A percentile compares a stretch with the other conserved stretches of the same genome.
phyloP scores from a whole-genome alignment of 2,113 vertebrate genomes.

The Sterrhoptilus dennistouni region DNA sequence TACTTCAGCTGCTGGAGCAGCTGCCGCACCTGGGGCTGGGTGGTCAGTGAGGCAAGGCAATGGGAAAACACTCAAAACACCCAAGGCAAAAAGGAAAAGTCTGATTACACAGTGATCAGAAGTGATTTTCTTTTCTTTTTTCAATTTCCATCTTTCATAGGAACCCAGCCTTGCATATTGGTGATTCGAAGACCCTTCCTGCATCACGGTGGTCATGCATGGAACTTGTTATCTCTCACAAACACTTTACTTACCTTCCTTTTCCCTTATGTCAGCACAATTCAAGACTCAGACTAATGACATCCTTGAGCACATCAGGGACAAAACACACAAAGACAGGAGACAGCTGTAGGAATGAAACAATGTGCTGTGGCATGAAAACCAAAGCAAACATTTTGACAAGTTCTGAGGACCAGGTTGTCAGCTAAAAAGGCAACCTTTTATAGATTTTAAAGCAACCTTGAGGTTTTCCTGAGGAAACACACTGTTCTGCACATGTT shows the following conservation, averaged over 20 bases:
- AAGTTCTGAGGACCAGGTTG: neutral
- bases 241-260: neutral
- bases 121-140: fast-evolving
- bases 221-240: neutral
- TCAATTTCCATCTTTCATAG: neutral
- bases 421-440: neutral
- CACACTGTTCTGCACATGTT: neutral
- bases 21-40: fast-evolving
- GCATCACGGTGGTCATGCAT: neutral
- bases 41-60: neutral
- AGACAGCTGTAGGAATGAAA: neutral
- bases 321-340: neutral
- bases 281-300: neutral
- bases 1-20: neutral
- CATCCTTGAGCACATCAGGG: neutral
- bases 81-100: neutral
- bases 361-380: neutral
- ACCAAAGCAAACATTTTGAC: neutral
- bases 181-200: neutral
- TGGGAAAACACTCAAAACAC: neutral
- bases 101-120: neutral
- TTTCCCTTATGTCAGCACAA: neutral
- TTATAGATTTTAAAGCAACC: neutral
- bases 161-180: neutral
- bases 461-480: neutral